A percentile compares a stretch with the other conserved stretches of the same genome.
Evolutionary conservation across 2,113 vertebrate genomes (phyloP).

Genomic region (Ciconia maguari): DNA sequence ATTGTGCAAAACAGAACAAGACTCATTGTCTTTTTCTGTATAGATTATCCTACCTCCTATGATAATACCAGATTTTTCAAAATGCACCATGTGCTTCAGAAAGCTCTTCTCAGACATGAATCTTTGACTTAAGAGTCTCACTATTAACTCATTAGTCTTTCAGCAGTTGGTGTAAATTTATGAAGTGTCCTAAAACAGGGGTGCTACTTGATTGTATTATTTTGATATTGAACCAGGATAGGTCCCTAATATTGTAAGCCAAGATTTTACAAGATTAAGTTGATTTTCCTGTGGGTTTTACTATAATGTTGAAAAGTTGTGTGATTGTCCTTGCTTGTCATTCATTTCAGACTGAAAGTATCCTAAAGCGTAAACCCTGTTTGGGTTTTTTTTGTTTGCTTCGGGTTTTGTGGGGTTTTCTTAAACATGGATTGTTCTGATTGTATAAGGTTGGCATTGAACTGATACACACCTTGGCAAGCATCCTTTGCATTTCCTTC

Average conservation of each 20-base stretch:
- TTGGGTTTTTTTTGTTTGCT: background rate
- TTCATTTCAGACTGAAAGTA: background rate
- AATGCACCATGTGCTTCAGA: conserved; percentile 21
- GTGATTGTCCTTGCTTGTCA: background rate
- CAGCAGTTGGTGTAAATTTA: background rate
- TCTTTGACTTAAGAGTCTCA: background rate
- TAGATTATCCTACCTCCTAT: conserved; percentile 43
- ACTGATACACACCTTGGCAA: background rate
- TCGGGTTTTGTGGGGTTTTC: background rate
- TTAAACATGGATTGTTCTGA: background rate
- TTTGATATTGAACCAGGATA: background rate
- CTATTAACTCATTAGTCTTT: background rate
- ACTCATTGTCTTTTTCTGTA: conserved; percentile 37
- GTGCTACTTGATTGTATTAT: background rate
- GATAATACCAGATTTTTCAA: conserved; percentile 30
- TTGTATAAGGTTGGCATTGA: background rate
- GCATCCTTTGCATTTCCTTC: background rate
- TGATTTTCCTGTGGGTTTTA: conserved; percentile 15
- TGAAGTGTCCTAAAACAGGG: background rate
- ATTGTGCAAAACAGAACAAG: conserved; percentile 37
- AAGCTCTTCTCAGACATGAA: background rate
- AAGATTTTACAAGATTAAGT: background rate
- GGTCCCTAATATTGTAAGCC: background rate
- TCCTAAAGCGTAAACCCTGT: background rate
- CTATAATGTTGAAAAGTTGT: background rate